Conservation (phyloP, 2,888 invertebrate species). For the Alloplasta piceator region DNA sequence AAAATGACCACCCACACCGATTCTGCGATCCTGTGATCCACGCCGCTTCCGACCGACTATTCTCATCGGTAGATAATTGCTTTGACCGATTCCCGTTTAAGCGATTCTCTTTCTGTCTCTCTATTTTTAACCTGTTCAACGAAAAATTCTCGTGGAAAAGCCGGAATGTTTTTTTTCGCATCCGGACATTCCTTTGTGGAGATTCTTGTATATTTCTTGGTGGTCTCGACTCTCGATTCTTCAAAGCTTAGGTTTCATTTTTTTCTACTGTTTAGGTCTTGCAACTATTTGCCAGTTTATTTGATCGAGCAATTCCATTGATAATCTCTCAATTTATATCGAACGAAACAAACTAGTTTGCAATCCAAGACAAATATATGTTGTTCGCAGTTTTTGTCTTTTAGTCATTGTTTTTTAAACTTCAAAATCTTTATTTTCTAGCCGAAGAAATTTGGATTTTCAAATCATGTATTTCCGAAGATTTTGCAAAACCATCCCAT, state of each 20-base stretch:
- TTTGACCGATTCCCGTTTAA: slow-evolving; percentile 9
- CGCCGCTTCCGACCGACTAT: slow-evolving; percentile 23
- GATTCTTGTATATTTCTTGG: neutral
- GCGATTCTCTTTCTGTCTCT: no score
- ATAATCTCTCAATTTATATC: no score
- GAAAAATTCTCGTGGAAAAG: slow-evolving; percentile 12
- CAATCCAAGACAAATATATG: no score
- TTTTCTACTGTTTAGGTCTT: neutral
- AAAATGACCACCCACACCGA: slow-evolving; percentile 56
- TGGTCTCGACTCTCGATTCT: neutral
- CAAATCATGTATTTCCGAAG: no score
- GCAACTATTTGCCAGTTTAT: neutral
- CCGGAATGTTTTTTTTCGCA: slow-evolving; percentile 2
- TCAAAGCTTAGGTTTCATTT: neutral
- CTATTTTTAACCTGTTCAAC: neutral
- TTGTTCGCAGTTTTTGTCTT: no score
- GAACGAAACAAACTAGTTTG: no score
- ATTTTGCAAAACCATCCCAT: no score
- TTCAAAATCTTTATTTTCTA: no score
- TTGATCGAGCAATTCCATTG: neutral
- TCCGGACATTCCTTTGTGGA: neutral
- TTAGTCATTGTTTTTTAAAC: no score
- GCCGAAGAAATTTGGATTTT: no score
- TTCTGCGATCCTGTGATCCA: slow-evolving; percentile 23
- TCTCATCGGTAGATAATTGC: slow-evolving; percentile 41